Evolutionary conservation across 2,888 invertebrate genomes (phyloP).

Genomic region (Chelonus formosanus): DNA sequence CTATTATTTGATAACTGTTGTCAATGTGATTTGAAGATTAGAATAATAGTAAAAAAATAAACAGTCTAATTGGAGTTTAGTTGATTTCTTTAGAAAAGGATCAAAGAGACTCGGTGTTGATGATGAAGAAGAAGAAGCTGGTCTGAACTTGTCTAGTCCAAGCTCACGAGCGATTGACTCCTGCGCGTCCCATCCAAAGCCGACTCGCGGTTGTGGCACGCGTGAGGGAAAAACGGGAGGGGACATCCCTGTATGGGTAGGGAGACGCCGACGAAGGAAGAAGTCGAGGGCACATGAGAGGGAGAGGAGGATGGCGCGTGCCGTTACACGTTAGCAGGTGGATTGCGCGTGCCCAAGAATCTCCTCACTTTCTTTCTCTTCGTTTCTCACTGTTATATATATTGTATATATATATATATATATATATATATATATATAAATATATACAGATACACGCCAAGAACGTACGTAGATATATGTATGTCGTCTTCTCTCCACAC

Average conservation of each 20-base stretch:
- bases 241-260: slow-evolving; percentile 44
- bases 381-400: slow-evolving; percentile 33
- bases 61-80: no score
- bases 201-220: slow-evolving; percentile 56
- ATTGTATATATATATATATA: background rate
- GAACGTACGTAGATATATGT: background rate
- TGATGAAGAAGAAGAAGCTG: slow-evolving; percentile 35
- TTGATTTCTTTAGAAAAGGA: slow-evolving; percentile 12
- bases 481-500: slow-evolving; percentile 36
- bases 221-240: slow-evolving; percentile 57
- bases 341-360: slow-evolving; percentile 64
- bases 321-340: slow-evolving; percentile 63
- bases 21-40: no score
- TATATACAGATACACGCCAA: slow-evolving; percentile 1
- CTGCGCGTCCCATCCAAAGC: slow-evolving; percentile 48
- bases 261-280: slow-evolving; percentile 53
- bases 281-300: slow-evolving; percentile 50
- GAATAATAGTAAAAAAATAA: no score
- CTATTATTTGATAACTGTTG: no score
- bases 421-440: slow-evolving; percentile 11
- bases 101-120: slow-evolving; percentile 21
- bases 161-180: slow-evolving; percentile 64
- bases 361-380: slow-evolving; percentile 39
- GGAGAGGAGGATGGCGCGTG: slow-evolving; percentile 60
- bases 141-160: slow-evolving; percentile 53